These are phyloP conservation scores for Macroramphosus scolopax DNA, from an alignment of 2,797 vertebrate species.

Conservation along the genomic window DNA sequence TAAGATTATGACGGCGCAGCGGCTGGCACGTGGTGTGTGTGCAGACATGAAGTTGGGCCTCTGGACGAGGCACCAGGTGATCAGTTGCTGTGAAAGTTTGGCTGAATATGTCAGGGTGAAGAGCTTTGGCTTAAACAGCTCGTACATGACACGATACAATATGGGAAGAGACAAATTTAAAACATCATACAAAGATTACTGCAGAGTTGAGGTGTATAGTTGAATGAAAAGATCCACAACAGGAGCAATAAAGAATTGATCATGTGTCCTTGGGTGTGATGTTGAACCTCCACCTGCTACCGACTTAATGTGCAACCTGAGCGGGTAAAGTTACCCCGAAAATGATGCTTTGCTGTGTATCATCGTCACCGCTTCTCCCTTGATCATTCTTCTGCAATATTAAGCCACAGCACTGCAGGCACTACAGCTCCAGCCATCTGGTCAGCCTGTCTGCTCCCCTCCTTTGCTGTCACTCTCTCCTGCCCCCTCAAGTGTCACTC, in stretches of 20 bases:
- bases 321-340: slow-evolving; percentile 20
- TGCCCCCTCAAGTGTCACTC: slow-evolving; percentile 74
- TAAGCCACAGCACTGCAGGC: slow-evolving; percentile 63
- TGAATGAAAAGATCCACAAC: too few species aligned
- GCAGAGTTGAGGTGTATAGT: too few species aligned
- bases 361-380: slow-evolving; percentile 27
- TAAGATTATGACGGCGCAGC: slow-evolving; percentile 1
- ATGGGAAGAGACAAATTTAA: too few species aligned
- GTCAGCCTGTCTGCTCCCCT: slow-evolving; percentile 71
- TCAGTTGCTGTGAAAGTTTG: too few species aligned
- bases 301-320: slow-evolving; percentile 7
- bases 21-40: background rate
- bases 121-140: too few species aligned
- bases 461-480: slow-evolving; percentile 69
- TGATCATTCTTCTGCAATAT: slow-evolving; percentile 54
- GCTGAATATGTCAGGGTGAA: too few species aligned
- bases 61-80: too few species aligned
- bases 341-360: slow-evolving; percentile 11
- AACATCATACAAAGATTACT: too few species aligned
- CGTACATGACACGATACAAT: too few species aligned
- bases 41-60: background rate
- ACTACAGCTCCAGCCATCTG: slow-evolving; percentile 75
- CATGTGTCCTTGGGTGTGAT: background rate
- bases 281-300: slow-evolving; percentile 4
- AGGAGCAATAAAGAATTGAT: too few species aligned